phyloP scores from a whole-genome alignment of 2,888 invertebrate genomes.

The Petrolisthes cinctipes region DNA sequence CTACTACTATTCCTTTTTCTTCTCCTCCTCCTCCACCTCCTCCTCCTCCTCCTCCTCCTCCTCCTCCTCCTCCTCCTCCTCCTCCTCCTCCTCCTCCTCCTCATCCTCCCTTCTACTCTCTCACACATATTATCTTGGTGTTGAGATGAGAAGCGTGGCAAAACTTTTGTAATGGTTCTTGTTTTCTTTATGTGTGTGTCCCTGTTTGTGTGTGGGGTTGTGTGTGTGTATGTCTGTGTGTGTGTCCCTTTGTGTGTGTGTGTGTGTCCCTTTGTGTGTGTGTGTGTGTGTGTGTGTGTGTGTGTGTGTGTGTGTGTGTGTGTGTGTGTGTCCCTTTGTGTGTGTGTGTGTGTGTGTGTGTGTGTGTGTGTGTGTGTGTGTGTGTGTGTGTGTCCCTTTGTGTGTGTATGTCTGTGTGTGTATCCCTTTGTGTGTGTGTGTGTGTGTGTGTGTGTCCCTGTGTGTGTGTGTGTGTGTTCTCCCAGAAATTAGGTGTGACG shows the following conservation, averaged over 20 bases:
- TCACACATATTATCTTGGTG: constrained; percentile 26
- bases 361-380: constrained; percentile 12
- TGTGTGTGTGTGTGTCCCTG: neutral
- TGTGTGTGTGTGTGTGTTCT: neutral
- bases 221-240: constrained; percentile 49
- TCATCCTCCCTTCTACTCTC: neutral
- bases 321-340: neutral
- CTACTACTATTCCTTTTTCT: neutral
- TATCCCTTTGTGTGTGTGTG: neutral
- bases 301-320: neutral
- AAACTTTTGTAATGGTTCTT: neutral
- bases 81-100: neutral
- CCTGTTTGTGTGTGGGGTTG: constrained; percentile 38
- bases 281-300: constrained; percentile 7
- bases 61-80: neutral
- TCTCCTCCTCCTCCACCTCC: neutral
- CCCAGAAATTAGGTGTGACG: neutral
- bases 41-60: neutral
- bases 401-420: neutral
- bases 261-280: constrained; percentile 30
- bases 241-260: constrained; percentile 30
- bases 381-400: neutral
- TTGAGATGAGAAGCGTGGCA: neutral
- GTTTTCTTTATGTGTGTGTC: neutral
- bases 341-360: constrained; percentile 11